Percentiles rank a stretch among this genome's conserved stretches.
These are phyloP conservation scores for Ancistrus triradiatus DNA, from an alignment of 2,113 vertebrate genomes.

Conservation along the genomic window DNA sequence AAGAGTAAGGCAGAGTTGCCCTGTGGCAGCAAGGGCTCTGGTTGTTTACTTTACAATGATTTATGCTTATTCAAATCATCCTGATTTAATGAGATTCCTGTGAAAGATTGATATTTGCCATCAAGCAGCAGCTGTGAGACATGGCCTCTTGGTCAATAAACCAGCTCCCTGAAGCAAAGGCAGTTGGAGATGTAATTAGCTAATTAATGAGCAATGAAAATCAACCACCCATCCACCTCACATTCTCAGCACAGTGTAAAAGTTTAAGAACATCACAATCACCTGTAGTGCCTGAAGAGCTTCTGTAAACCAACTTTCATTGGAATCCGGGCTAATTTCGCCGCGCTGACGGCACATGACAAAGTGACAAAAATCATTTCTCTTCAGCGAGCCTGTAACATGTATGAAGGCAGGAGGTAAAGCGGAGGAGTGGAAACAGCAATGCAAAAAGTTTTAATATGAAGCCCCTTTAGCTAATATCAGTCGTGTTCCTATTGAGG, in stretches of 20 bases:
- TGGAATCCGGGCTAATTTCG: background rate
- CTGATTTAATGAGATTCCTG: slow-evolving; percentile 29
- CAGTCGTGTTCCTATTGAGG: no score
- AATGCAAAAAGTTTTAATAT: no score
- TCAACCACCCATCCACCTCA: slow-evolving; percentile 43
- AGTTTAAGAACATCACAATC: slow-evolving; percentile 30
- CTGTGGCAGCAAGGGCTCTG: background rate
- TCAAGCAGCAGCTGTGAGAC: slow-evolving; percentile 61
- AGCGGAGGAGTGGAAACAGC: no score
- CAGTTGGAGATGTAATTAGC: slow-evolving; percentile 66
- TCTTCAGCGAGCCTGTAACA: no score
- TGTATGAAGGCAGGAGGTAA: no score
- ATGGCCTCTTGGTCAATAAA: slow-evolving; percentile 61
- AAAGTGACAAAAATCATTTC: no score
- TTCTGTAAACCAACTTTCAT: slow-evolving; percentile 23
- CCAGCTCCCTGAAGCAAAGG: slow-evolving; percentile 57
- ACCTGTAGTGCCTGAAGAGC: slow-evolving; percentile 30
- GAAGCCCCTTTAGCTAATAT: no score
- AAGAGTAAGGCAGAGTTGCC: background rate
- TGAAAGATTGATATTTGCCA: slow-evolving; percentile 63
- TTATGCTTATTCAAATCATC: slow-evolving; percentile 21
- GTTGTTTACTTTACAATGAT: slow-evolving; percentile 11
- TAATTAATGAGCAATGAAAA: slow-evolving; percentile 67
- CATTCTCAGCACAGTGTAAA: slow-evolving; percentile 31
- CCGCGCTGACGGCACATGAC: no score